A percentile compares a stretch with the other conserved stretches of the same genome.
Conservation (phyloP, 1,140 invertebrate species). For the Neuroterus valhalla region DNA sequence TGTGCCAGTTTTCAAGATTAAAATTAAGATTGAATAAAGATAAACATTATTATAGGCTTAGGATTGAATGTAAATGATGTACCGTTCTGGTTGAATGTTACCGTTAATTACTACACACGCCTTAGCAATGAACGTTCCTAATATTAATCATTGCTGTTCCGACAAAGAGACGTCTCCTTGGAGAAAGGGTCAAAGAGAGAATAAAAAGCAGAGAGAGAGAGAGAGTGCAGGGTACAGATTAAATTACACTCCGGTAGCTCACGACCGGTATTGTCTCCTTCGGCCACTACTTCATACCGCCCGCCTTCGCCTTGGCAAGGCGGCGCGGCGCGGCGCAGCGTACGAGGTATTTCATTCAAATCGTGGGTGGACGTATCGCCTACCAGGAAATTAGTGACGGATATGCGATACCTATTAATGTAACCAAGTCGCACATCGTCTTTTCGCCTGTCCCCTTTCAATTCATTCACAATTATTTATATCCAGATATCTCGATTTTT, state of each 20-base stretch:
- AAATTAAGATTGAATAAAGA: too few species aligned
- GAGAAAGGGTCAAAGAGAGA: not conserved
- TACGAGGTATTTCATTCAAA: slow-evolving; percentile 41
- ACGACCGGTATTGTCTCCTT: slow-evolving; percentile 37
- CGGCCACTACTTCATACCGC: not conserved
- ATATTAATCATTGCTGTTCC: not conserved
- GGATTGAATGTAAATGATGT: too few species aligned
- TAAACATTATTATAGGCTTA: too few species aligned
- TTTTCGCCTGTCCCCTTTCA: slow-evolving; percentile 38
- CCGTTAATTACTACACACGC: too few species aligned
- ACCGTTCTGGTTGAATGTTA: too few species aligned
- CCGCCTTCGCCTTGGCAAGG: not conserved
- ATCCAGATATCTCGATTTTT: too few species aligned
- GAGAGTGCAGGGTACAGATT: too few species aligned
- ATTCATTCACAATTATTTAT: slow-evolving; percentile 30
- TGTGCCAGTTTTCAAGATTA: too few species aligned
- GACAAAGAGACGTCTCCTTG: not conserved
- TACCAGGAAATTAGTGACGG: slow-evolving; percentile 49
- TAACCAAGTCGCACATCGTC: too few species aligned
- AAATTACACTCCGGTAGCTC: slow-evolving; percentile 42
- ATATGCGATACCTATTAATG: not conserved
- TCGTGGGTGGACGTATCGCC: slow-evolving; percentile 49
- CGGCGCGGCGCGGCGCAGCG: not conserved
- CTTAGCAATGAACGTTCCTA: not conserved
- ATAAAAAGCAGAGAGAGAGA: not conserved